Base-by-base conservation (phyloP, 2,888 invertebrate genomes). In the Dimorphilus gyrociliatus region DNA sequence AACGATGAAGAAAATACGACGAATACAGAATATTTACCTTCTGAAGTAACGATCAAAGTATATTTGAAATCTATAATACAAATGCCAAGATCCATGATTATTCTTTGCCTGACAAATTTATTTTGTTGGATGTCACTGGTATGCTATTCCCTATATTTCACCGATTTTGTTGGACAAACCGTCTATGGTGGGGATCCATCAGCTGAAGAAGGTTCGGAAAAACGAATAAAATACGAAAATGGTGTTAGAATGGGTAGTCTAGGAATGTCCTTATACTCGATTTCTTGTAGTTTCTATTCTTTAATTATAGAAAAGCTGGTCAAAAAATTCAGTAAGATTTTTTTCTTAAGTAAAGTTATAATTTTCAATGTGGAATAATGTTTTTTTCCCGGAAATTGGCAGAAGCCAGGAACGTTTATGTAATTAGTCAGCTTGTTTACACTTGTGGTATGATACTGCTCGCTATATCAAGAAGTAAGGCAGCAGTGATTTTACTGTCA, bases 121-220 rank as follows among this genome's bases (percentile, higher is more conserved):
- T 90, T 90, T 64, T 88, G 86, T 55, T 92, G 90, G 90, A 90
- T 88, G 86, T 84, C 88, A 0, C 80, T 92, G 46, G 86, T 92
- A 25, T 88, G 88, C 60, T 92, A 90, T 57, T 88, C 88, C 0
- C 67, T 92, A 4, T 90, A 88, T 62, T 90, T 92, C 60, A 92
- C 90, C 0, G 88, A 90, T 64, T 92, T 88, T 53, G 90, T 85
- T 2, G 85, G 82, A 0, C 81, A 84, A 60, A 76, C 81, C 4
- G 81, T 85, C 12, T 85, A 76, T 53, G 71, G 72, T 10, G 84
- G 84, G 0, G 72, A 81, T 64, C 82, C 81, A n/a, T 73, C 72
- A 30, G 39, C 47, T 6, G 46, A 48, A 1, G 45, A 45, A 8
- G 63, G 60, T 7, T 56, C 60, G n/a, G 33, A 36, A 2, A 34